Conservation (phyloP, 2,113 vertebrate species). For the Echinops telfairi region DNA sequence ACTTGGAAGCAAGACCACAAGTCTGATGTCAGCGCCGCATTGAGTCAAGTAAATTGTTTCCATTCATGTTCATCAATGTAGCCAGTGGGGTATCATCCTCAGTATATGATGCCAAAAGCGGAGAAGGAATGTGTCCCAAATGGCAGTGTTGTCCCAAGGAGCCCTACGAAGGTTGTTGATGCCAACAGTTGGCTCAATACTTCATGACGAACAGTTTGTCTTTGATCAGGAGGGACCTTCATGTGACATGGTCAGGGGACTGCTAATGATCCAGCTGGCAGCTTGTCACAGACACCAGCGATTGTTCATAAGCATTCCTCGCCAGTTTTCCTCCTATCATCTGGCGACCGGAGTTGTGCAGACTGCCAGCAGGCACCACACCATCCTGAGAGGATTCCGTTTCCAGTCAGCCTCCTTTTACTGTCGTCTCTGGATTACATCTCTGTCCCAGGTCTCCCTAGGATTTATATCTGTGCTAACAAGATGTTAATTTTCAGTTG, state of each 20-base stretch:
- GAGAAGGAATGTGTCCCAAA: background rate
- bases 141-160: constrained; percentile 24
- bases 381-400: background rate
- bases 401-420: constrained; percentile 29
- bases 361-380: constrained; percentile 42
- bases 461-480: background rate
- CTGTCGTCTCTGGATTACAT: background rate
- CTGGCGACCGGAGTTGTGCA: background rate
- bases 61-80: constrained; percentile 12
- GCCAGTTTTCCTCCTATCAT: background rate
- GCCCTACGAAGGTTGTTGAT: background rate
- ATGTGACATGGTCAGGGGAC: constrained; percentile 49
- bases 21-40: constrained; percentile 14
- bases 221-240: constrained; percentile 66
- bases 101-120: background rate
- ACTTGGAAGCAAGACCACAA: constrained; percentile 13
- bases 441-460: constrained; percentile 17
- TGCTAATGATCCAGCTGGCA: constrained; percentile 64
- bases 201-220: constrained; percentile 58
- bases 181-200: constrained; percentile 38
- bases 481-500: constrained; percentile 28
- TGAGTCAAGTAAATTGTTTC: constrained; percentile 21
- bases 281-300: constrained; percentile 43
- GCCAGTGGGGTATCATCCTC: background rate
- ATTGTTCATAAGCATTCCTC: background rate